Evolutionary conservation across 53 echinoderm and acorn worm species (phyloP), one percentile per base, ranked within the genome.

Genomic region (Hippasteria phrygiana): DNA sequence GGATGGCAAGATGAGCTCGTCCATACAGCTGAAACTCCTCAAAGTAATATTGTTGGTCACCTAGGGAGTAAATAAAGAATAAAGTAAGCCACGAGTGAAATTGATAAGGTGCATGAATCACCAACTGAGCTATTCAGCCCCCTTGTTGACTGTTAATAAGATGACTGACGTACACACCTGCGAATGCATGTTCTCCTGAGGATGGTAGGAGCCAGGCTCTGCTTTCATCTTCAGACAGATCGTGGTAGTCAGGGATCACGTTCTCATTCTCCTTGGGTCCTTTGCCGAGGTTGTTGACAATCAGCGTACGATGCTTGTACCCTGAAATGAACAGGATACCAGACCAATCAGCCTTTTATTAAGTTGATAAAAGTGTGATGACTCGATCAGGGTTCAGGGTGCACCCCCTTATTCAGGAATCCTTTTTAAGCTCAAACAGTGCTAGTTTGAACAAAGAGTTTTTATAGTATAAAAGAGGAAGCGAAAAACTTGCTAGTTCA

Each of bases 1-100:
- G 76, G n/a, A 93, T 88, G 0, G 96, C 96, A 10, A 96, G 90
- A 74, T 96, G 96, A 18, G 96, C 96, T 17, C 53, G 80, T 22
- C 96, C 96, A 55, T 94, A 94, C 34, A 96, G 90, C 74, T 96
- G 96, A 46, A 96, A 76, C 55, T 96, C 96, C 48, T 96, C 96
- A 93, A 96, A 96, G 55, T 96, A 90, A 66, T 96, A 96, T 43
- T 92, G 77, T 50, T 93, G 75, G 50, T 93, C 91, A 14, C 96
- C 96, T 96, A 35, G 11, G 42, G 37, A 13, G 27, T 42, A 71
- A 42, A 56, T 20, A 56, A 56, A 56, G 24, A 56, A 56, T 22
- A 16, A 13, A 10, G 46, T 11, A 45, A 11, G 11, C 5, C 46
- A 45, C 46, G 48, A 48, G 7, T 14, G 48, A 48, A 48, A 48